Conservation (phyloP, 2,113 vertebrate species). For the Melanostigma gelatinosum region DNA sequence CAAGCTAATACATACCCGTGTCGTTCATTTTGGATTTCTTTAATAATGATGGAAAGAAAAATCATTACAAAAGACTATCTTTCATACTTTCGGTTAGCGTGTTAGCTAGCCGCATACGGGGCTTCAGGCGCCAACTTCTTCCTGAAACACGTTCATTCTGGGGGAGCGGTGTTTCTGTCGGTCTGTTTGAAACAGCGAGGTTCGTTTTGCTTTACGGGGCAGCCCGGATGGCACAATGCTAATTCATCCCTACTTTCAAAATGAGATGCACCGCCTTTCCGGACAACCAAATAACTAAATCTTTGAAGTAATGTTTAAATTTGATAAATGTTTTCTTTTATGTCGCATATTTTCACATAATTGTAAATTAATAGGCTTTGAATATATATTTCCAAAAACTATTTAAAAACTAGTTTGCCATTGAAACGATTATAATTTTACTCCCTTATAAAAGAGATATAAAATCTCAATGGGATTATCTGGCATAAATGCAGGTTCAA, state of each 20-base stretch:
- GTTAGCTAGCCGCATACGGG: conserved; percentile 46
- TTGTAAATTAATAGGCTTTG: background rate
- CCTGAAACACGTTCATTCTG: conserved; percentile 72
- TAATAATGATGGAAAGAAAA: background rate
- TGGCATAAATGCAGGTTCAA: background rate
- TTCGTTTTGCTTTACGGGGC: conserved; percentile 50
- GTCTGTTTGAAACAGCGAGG: background rate
- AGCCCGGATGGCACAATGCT: background rate
- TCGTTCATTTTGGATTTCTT: conserved; percentile 65
- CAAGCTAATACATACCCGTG: conserved; percentile 67
- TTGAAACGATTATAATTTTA: background rate
- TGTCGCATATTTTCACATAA: background rate
- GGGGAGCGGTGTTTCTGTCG: conserved; percentile 9
- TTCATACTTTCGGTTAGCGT: conserved; percentile 58
- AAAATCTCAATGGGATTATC: background rate
- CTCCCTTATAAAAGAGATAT: background rate
- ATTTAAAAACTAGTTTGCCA: background rate
- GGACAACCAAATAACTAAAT: background rate
- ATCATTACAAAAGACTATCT: background rate
- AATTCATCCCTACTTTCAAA: background rate
- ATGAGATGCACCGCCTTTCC: conserved; percentile 13
- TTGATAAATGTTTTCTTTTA: background rate
- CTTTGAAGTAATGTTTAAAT: background rate
- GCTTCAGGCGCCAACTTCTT: conserved; percentile 81
- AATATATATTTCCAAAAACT: background rate